Percentiles rank a stretch among this genome's conserved stretches.
Evolutionary conservation across 2,113 vertebrate species (phyloP).

Genomic region (Phyllostomus hastatus): DNA sequence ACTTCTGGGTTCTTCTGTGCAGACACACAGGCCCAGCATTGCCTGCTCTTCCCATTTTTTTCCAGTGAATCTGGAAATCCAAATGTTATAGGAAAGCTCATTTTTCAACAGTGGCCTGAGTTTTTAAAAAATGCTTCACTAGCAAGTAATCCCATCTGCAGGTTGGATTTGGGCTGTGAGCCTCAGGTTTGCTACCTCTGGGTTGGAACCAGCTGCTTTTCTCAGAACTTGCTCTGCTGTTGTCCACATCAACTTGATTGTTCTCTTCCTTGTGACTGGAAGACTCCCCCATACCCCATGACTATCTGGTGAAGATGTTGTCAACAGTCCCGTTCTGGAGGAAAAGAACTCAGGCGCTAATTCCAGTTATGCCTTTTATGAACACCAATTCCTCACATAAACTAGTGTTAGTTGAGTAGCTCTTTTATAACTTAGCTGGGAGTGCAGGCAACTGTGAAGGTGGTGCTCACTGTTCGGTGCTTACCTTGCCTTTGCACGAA

Average conservation of each 20-base stretch:
- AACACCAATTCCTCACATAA: background rate
- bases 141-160: too few relatives aligned
- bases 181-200: background rate
- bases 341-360: background rate
- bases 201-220: background rate
- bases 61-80: background rate
- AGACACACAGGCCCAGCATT: background rate
- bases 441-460: background rate
- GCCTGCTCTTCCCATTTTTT: background rate
- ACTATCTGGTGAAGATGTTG: background rate
- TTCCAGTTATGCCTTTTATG: background rate
- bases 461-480: background rate
- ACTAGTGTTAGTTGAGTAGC: background rate
- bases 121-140: background rate
- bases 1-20: fast-evolving
- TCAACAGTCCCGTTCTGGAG: background rate
- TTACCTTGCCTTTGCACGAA: fast-evolving
- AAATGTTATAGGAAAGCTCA: background rate
- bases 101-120: background rate
- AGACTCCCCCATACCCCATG: background rate
- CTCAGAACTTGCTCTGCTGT: background rate
- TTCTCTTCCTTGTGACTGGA: background rate
- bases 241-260: background rate
- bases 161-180: background rate
- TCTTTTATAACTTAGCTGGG: background rate